Evolutionary conservation across 64 coral and sea anemone genomes (phyloP).

Genomic region (Pachyseris speciosa): DNA sequence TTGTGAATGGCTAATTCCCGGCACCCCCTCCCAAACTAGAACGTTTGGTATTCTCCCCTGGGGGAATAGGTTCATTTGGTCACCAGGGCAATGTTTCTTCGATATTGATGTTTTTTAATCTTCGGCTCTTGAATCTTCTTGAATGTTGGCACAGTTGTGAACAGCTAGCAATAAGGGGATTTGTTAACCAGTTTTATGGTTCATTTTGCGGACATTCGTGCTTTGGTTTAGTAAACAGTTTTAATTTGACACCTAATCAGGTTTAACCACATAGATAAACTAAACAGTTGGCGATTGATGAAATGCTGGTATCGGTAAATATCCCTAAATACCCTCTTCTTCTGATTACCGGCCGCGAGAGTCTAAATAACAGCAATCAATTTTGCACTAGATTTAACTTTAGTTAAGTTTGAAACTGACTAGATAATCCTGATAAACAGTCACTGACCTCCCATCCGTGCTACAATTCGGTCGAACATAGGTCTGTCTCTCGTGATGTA

Average conservation of each 20-base stretch:
- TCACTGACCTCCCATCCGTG: not conserved
- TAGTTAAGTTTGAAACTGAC: not conserved
- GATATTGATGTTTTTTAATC: too few relatives aligned
- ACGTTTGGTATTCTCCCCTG: too few relatives aligned
- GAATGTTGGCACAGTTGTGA: too few relatives aligned
- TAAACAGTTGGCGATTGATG: not conserved
- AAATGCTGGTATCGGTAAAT: not conserved
- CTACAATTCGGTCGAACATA: constrained; percentile 29
- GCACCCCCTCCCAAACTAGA: too few relatives aligned
- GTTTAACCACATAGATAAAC: not conserved
- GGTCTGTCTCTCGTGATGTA: not conserved
- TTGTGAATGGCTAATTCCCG: too few relatives aligned
- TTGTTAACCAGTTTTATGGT: too few relatives aligned
- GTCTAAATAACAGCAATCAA: constrained; percentile 12
- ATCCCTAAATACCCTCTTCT: not conserved
- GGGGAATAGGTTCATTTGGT: too few relatives aligned
- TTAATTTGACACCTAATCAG: too few relatives aligned
- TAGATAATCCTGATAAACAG: not conserved
- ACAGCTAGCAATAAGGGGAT: too few relatives aligned
- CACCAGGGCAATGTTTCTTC: too few relatives aligned
- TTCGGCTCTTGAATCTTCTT: too few relatives aligned
- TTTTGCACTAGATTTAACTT: not conserved
- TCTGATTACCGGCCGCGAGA: not conserved
- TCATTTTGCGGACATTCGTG: not conserved
- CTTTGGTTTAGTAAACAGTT: not conserved